Base-by-base conservation (phyloP, 2,888 invertebrate genomes). In the Eupsilia transversa region DNA sequence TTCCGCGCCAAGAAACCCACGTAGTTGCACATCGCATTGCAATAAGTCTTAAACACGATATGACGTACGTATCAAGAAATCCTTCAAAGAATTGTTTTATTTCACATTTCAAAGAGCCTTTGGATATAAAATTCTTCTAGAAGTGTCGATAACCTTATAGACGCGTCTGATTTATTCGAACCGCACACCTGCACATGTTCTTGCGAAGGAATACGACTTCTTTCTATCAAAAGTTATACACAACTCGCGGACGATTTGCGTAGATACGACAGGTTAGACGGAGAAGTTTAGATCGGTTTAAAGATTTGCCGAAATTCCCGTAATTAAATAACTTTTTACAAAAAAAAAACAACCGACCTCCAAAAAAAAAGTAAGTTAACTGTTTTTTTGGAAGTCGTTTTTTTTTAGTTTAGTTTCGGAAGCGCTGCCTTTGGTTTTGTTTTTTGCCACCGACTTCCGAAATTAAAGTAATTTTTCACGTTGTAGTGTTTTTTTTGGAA, bases 91-190 rank as follows among this genome's bases (percentile, higher is more conserved):
- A 75, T 83, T 83, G 72, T 77, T 86, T 86, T 43, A 80, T 74
- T 65, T 80, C 65, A 33, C 65, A 77, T 81, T 77, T 79, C 72
- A 72, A 67, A 75, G 72, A 82, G 65, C 65, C 74, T 72, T 74
- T 56, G 54, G 49, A 84, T 74, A 84, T 84, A 70, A 74, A 82
- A 83, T 72, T 74, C 64, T 63, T 75, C 52, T 46, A 69, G 80
- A 64, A 79, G 80, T 87, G 92, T 93, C 93, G 89, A 92, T 93
- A 93, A 92, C 92, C 93, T 91, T 87, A 90, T 91, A 88, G 89
- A 88, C 60, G 41, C 30, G 84, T 91, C 90, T 94, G 94, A 95
- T 94, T 94, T 94, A 93, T 92, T 87, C 83, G 86, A 87, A 84
- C 81, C 85, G 74, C 86, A 88, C 91, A 92, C 93, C 93, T 94